Conservation (phyloP, 2,113 vertebrate genomes). For the Oceanodroma tethys region DNA sequence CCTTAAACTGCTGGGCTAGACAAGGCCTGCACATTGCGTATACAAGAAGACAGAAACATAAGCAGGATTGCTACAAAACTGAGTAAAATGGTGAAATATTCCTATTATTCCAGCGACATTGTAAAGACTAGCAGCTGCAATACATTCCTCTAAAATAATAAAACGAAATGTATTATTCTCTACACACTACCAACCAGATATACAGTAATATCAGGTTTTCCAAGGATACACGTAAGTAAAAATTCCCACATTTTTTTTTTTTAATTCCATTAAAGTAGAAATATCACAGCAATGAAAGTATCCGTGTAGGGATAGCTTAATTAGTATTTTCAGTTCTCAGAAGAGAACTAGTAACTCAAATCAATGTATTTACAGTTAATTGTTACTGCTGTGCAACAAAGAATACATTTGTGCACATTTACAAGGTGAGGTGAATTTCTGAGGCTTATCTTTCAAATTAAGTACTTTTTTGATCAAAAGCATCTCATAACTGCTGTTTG, state of each 20-base stretch:
- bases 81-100: not conserved
- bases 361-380: not conserved
- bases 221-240: not conserved
- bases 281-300: not conserved
- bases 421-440: slow-evolving; percentile 2
- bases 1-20: not conserved
- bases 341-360: not conserved
- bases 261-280: not conserved
- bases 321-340: not conserved
- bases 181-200: not conserved
- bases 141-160: not conserved
- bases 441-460: slow-evolving; percentile 27
- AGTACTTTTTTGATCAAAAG: slow-evolving; percentile 33
- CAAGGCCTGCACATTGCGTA: not conserved
- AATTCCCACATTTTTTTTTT: not conserved
- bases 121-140: not conserved
- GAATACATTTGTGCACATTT: slow-evolving; percentile 1
- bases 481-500: slow-evolving; percentile 24
- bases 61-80: not conserved
- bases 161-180: not conserved
- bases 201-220: not conserved
- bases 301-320: not conserved
- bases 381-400: not conserved
- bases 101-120: not conserved
- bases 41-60: not conserved